Conservation (phyloP, 2,888 invertebrate species). For the Andrena fulva region DNA sequence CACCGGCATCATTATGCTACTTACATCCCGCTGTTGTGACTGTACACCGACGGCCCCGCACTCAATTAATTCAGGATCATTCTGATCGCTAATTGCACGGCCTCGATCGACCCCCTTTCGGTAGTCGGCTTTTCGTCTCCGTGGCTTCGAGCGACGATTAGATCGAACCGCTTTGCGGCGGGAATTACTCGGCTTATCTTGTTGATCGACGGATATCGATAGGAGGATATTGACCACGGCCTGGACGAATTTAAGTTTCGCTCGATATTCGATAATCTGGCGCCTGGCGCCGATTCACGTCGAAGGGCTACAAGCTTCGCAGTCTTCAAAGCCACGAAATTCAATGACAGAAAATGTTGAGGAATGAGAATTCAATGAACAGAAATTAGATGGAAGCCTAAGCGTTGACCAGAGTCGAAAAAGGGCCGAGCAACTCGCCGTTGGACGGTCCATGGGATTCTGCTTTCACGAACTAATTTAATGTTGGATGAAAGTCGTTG, state of each 20-base stretch:
- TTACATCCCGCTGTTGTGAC: constrained; percentile 74
- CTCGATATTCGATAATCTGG: no score
- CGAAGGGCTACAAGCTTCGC: no score
- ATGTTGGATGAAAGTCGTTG: neutral
- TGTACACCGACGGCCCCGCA: constrained; percentile 57
- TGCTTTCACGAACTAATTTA: neutral
- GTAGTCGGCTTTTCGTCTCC: constrained; percentile 18
- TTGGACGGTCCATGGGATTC: neutral
- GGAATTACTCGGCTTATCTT: neutral
- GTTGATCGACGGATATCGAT: neutral
- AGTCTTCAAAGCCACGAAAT: no score
- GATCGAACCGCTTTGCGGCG: neutral
- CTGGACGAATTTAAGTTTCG: neutral
- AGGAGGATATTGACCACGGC: neutral
- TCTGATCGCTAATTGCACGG: constrained; percentile 81
- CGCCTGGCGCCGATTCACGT: no score
- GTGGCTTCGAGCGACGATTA: neutral
- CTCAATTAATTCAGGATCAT: constrained; percentile 83
- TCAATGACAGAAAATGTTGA: no score
- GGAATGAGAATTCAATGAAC: no score
- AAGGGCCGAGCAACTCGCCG: no score
- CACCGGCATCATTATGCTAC: constrained; percentile 61
- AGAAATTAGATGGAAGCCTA: no score
- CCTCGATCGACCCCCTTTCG: neutral
- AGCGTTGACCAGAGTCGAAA: no score